Evolutionary conservation across 2,113 vertebrate species (phyloP).

Genomic region (Scartelaos histophorus): DNA sequence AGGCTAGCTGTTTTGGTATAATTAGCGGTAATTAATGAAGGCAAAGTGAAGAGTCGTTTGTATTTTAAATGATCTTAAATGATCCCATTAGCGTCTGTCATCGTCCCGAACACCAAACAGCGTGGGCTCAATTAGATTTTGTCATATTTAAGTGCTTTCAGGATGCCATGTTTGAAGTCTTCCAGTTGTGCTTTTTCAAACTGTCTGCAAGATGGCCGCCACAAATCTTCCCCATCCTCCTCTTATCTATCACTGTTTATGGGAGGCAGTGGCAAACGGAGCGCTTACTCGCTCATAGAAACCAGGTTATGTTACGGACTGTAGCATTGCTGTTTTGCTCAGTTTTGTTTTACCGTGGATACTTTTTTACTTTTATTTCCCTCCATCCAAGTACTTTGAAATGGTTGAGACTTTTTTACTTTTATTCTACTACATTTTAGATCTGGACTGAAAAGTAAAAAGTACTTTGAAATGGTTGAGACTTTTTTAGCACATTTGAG

Average conservation of each 20-base stretch:
- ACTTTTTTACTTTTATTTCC: too few species aligned
- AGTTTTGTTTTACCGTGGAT: too few species aligned
- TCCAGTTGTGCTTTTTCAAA: constrained; percentile 22
- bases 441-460: too few species aligned
- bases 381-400: too few species aligned
- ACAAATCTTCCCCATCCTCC: constrained; percentile 5
- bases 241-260: constrained; percentile 4
- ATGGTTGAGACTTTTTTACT: too few species aligned
- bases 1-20: constrained; percentile 94
- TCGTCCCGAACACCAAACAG: constrained; percentile 98
- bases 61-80: constrained; percentile 99
- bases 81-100: constrained; percentile 99
- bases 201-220: constrained; percentile 17
- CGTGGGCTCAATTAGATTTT: constrained; percentile 95
- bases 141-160: constrained; percentile 89
- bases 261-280: background rate
- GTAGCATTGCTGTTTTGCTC: too few species aligned
- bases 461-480: too few species aligned
- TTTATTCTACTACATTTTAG: too few species aligned
- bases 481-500: too few species aligned
- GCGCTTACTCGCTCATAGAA: background rate
- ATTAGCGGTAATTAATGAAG: constrained; percentile 99
- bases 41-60: constrained; percentile 99
- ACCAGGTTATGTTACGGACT: too few species aligned
- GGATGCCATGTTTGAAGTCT: constrained; percentile 59